Conservation (phyloP, 2,113 vertebrate species). For the Notarius quadriscutis region DNA sequence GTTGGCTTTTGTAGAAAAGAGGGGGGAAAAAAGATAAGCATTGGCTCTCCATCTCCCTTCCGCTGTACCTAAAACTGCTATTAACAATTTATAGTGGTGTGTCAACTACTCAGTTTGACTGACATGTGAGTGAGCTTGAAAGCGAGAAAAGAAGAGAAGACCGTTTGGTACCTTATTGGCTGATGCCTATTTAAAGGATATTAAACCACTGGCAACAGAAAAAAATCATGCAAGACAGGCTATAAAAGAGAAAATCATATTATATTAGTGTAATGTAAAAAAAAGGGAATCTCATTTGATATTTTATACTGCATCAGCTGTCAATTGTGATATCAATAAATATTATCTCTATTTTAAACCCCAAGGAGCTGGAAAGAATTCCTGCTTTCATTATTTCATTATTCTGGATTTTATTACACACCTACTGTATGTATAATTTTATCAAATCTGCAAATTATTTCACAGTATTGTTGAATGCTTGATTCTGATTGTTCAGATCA, state of each 20-base stretch:
- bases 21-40: slow-evolving; percentile 71
- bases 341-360: neutral
- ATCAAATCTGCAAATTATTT: neutral
- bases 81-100: slow-evolving; percentile 84
- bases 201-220: slow-evolving; percentile 53
- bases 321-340: slow-evolving; percentile 68
- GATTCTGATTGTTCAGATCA: neutral
- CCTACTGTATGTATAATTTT: neutral
- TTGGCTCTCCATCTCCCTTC: slow-evolving; percentile 77
- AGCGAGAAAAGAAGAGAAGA: slow-evolving; percentile 18
- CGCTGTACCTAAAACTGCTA: slow-evolving; percentile 81
- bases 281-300: slow-evolving; percentile 25
- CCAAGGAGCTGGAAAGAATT: neutral
- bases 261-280: slow-evolving; percentile 65
- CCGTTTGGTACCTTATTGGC: slow-evolving; percentile 43
- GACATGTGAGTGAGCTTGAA: slow-evolving; percentile 74
- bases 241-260: slow-evolving; percentile 62
- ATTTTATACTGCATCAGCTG: slow-evolving; percentile 52
- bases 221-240: slow-evolving; percentile 44
- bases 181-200: slow-evolving; percentile 49
- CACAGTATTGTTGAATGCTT: neutral
- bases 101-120: slow-evolving; percentile 83
- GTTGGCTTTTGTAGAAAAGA: slow-evolving; percentile 84
- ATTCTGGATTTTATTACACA: neutral
- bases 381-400: neutral